Percentiles rank a stretch among this genome's conserved stretches.
Evolutionary conservation across 2,888 invertebrate species (phyloP).

Genomic region (Ophion costatus): DNA sequence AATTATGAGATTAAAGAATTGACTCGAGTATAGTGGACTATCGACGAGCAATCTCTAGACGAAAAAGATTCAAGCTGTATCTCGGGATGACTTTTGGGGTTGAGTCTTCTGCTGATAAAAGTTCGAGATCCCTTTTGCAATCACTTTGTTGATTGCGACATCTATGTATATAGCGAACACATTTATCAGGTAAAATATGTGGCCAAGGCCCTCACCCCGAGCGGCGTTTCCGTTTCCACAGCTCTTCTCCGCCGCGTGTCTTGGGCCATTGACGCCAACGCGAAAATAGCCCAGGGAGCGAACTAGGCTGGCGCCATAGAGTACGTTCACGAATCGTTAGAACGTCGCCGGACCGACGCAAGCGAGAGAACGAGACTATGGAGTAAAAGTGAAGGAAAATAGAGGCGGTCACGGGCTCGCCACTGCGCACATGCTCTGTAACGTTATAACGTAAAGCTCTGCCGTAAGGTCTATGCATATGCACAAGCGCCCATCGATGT

Average conservation of each 20-base stretch:
- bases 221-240: slow-evolving; percentile 18
- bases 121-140: too few relatives aligned
- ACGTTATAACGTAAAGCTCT: slow-evolving; percentile 17
- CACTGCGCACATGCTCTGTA: not conserved
- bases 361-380: slow-evolving; percentile 49
- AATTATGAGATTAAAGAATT: too few relatives aligned
- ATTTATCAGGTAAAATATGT: slow-evolving; percentile 27
- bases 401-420: slow-evolving; percentile 46
- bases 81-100: not conserved
- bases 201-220: not conserved
- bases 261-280: slow-evolving; percentile 73
- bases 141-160: not conserved
- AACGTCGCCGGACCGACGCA: slow-evolving; percentile 69
- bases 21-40: not conserved
- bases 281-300: slow-evolving; percentile 72
- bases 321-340: slow-evolving; percentile 75
- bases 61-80: not conserved
- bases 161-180: not conserved
- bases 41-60: not conserved
- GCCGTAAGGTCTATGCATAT: slow-evolving; percentile 23
- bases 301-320: slow-evolving; percentile 75
- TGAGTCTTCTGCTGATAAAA: not conserved
- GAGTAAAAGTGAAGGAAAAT: slow-evolving; percentile 30
- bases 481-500: slow-evolving; percentile 7
- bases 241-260: slow-evolving; percentile 59